These are phyloP conservation scores for Mola mola DNA, from an alignment of 2,113 vertebrate species.

Conservation along the genomic window DNA sequence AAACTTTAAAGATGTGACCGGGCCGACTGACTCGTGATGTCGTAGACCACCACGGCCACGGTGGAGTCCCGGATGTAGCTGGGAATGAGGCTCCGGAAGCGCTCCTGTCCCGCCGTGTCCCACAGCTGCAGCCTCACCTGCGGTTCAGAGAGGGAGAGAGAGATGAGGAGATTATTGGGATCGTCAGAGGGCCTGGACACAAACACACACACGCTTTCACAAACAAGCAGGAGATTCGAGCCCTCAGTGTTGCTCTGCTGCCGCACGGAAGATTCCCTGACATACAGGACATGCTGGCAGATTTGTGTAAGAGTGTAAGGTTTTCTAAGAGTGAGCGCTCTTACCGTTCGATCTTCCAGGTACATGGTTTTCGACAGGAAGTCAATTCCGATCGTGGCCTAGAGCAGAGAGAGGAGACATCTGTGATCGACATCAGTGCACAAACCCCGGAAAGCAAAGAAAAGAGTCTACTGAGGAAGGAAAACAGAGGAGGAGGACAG, in stretches of 20 bases:
- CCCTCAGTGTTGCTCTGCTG: slow-evolving; percentile 26
- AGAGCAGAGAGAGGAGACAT: slow-evolving; percentile 56
- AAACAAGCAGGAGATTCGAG: neutral
- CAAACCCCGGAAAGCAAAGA: slow-evolving; percentile 5
- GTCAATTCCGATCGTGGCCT: slow-evolving; percentile 95
- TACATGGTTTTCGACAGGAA: slow-evolving; percentile 98
- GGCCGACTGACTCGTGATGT: slow-evolving; percentile 89
- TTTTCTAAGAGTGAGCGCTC: slow-evolving; percentile 58
- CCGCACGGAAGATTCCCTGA: slow-evolving; percentile 16
- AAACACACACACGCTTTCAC: slow-evolving; percentile 19
- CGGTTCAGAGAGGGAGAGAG: slow-evolving; percentile 65
- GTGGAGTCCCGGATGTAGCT: too few species aligned
- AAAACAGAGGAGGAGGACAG: slow-evolving; percentile 1
- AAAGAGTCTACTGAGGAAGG: neutral
- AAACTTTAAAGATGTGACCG: neutral
- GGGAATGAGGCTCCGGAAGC: slow-evolving; percentile 95
- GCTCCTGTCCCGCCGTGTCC: slow-evolving; percentile 94
- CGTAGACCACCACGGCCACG: slow-evolving; percentile 93
- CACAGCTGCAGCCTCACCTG: slow-evolving; percentile 95
- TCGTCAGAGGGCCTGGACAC: slow-evolving; percentile 57
- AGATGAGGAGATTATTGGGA: slow-evolving; percentile 67
- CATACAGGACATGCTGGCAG: slow-evolving; percentile 14
- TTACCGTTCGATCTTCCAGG: slow-evolving; percentile 93
- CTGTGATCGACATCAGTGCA: slow-evolving; percentile 20
- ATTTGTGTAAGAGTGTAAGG: too few species aligned